Evolutionary conservation across 2,113 vertebrate genomes (phyloP), one percentile per base, ranked within the genome.

Genomic region (Progne subis): DNA sequence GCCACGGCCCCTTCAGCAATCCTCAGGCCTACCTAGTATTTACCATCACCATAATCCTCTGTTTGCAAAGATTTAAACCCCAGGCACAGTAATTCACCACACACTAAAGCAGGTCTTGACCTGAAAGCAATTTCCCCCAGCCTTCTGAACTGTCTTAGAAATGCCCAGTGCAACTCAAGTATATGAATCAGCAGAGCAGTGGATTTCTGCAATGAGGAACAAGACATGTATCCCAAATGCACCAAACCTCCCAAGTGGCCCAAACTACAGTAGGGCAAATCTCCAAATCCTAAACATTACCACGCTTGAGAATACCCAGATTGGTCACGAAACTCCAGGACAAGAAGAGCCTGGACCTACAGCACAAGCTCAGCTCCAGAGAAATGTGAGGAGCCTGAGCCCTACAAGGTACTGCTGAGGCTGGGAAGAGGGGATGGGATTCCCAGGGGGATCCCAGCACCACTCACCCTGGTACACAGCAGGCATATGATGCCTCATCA

Each of bases 21-120:
- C 90, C 75, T 47, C 68, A 80, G 63, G 91, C 71, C 93, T 82
- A 65, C 82, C 78, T 25, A 57, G 24, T 90, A 91, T 94, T 95
- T 95, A 93, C 93, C 79, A 94, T 67, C 84, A 80, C 79, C 59
- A 63, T 94, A 97, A 96, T 94, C 95, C 78, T 95, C 91, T 95
- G 92, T 95, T 95, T 96, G 96, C 92, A 91, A 88, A 95, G 94
- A 93, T 92, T 94, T 96, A 95, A 96, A 95, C 64, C 55, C 50
- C 63, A 93, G 75, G 84, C 31, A 1, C 67, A 80, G 95, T 86
- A 91, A 93, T 93, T 95, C 90, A 95, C 81, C 84, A 87, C 63
- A 82, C 84, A 70, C 82, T 92, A 95, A 97, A 91, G 87, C 78
- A 87, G 93, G 82, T 95, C 95, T 87, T 92, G 91, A 96, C 95